These are phyloP conservation scores for Capreolus pygargus DNA, from an alignment of 2,113 vertebrate species.

Conservation along the genomic window DNA sequence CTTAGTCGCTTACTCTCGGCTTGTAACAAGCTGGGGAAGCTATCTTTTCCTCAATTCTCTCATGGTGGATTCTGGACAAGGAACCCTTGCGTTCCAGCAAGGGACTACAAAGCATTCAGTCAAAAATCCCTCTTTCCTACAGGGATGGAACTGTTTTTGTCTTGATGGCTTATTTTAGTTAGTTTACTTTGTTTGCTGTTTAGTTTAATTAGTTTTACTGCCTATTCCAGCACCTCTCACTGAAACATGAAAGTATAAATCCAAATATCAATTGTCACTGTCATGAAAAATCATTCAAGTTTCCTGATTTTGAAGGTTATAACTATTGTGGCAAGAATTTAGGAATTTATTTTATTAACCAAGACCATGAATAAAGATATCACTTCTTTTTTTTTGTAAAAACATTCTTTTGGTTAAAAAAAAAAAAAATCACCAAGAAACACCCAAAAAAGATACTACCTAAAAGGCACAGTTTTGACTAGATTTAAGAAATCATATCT, in stretches of 20 bases:
- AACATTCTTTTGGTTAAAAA: background rate
- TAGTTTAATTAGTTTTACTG: background rate
- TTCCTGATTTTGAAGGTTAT: background rate
- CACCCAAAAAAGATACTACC: background rate
- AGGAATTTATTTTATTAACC: background rate
- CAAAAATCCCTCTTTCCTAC: background rate
- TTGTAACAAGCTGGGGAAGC: background rate
- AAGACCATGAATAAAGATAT: background rate
- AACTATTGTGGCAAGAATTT: background rate
- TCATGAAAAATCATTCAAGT: background rate
- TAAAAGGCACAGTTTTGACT: background rate
- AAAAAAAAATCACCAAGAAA: background rate
- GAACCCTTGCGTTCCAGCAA: background rate
- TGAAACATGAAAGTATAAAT: background rate
- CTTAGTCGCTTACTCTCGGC: background rate
- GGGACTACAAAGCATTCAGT: background rate
- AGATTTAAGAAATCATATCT: background rate
- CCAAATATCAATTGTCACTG: background rate
- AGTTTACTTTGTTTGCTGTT: background rate
- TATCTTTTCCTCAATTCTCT: background rate
- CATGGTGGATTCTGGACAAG: background rate
- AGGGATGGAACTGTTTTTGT: background rate
- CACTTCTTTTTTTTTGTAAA: background rate
- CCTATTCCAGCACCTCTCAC: background rate
- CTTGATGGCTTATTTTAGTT: background rate